These are phyloP conservation scores for Habropoda laboriosa DNA, from an alignment of 1,140 invertebrate species.

Conservation along the genomic window DNA sequence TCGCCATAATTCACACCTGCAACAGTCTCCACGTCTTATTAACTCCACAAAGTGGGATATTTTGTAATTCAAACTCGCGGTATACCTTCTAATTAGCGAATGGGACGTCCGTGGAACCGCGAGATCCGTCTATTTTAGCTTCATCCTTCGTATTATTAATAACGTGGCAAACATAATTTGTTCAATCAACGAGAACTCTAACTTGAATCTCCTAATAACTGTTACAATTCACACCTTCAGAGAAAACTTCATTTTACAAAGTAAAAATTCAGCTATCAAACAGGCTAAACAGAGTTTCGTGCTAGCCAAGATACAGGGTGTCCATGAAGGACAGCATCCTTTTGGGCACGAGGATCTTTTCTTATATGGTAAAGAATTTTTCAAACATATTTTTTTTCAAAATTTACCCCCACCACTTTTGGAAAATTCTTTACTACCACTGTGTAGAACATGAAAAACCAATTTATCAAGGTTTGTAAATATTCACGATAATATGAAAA, in stretches of 20 bases:
- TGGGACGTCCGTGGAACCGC: not conserved
- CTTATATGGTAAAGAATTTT: too few species aligned
- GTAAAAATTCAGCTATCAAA: too few species aligned
- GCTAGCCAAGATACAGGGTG: too few species aligned
- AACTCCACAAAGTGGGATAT: not conserved
- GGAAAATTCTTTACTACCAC: too few species aligned
- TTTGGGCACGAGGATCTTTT: too few species aligned
- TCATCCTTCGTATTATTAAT: not conserved
- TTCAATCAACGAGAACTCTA: not conserved
- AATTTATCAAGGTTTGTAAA: too few species aligned
- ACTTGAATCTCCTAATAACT: not conserved
- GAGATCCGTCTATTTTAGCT: not conserved
- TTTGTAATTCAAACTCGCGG: conserved; percentile 7
- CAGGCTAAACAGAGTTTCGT: too few species aligned
- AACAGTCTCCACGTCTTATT: not conserved
- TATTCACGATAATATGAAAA: too few species aligned
- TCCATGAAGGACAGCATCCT: too few species aligned
- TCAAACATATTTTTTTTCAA: too few species aligned
- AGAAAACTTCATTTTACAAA: not conserved
- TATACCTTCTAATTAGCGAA: not conserved
- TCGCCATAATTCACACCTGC: conserved; percentile 11
- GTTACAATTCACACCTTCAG: not conserved
- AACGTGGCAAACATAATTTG: not conserved
- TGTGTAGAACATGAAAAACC: too few species aligned
- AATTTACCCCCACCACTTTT: too few species aligned